Percentiles rank a stretch among this genome's conserved stretches.
Conservation (phyloP, 2,797 vertebrate species). For the Delichon dasypus region DNA sequence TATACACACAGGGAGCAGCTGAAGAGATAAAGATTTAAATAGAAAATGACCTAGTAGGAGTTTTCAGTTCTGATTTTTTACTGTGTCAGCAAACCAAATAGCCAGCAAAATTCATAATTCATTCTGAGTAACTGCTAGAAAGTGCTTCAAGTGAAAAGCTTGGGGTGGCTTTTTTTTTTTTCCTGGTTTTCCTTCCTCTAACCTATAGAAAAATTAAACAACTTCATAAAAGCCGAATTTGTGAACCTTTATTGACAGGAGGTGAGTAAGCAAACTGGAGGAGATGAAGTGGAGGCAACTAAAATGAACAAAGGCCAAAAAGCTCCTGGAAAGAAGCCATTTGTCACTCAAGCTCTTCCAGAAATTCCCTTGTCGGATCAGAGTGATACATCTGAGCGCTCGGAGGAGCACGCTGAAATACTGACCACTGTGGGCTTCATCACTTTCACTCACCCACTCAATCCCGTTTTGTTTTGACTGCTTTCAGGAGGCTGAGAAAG, state of each 20-base stretch:
- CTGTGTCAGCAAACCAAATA: background rate
- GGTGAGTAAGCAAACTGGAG: background rate
- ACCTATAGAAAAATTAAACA: background rate
- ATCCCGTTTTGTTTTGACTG: background rate
- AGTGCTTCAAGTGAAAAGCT: background rate
- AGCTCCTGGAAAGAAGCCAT: background rate
- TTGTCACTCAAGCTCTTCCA: background rate
- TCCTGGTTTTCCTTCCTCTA: background rate
- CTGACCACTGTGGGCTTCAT: background rate
- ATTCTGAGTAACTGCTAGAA: background rate
- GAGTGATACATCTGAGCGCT: background rate
- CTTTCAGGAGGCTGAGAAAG: constrained; percentile 10
- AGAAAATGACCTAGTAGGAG: background rate
- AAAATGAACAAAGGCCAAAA: background rate
- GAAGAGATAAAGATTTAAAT: constrained; percentile 11
- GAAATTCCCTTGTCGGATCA: background rate
- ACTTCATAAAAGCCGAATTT: background rate
- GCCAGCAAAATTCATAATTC: background rate
- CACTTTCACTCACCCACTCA: background rate
- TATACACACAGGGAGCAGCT: background rate
- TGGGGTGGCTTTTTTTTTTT: background rate
- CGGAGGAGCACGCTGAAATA: background rate
- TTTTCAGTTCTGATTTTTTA: background rate
- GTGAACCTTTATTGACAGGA: background rate
- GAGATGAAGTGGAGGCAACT: background rate